Evolutionary conservation across 2,888 invertebrate species (phyloP), one percentile per base, ranked within the genome.

Genomic region (Zaprionus obscuricornis): DNA sequence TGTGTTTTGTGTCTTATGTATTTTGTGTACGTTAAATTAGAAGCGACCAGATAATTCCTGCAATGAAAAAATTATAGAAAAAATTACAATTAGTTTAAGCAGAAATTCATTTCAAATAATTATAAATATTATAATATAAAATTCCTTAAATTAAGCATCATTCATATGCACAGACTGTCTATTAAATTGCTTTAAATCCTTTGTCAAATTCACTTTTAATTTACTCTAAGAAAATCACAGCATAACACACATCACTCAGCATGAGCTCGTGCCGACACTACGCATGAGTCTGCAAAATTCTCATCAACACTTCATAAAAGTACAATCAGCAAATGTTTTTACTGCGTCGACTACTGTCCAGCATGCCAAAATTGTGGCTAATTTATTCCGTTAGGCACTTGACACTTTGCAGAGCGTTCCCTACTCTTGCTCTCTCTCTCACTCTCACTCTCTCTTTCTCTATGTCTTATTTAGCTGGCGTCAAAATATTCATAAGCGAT

Each of bases 11-110:
- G 24, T 13, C n/a, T n/a, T n/a, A n/a, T n/a, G n/a, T n/a, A n/a
- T n/a, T 60, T n/a, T 68, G 50, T 75, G 52, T 76, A 63, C 63
- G 65, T 79, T 84, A 86, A 68, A 81, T 82, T 64, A 82, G 75
- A 86, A 88, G 87, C 87, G 87, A 87, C 87, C 87, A 88, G 87
- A 87, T 86, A 77, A 76, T 77, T 87, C 84, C 87, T 87, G 78
- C 27, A 87, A 87, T 6, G 24, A 57, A 45, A 46, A 1, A 3
- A 51, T n/a, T n/a, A 14, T 20, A 13, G 0, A 11, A 7, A 10
- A 22, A n/a, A n/a, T n/a, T n/a, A n/a, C n/a, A n/a, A n/a, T n/a
- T 37, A 66, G 49, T 58, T 37, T 1, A n/a, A n/a, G n/a, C n/a
- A n/a, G n/a, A n/a, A n/a, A n/a, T n/a, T n/a, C n/a, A n/a, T n/a